Evolutionary conservation across 2,888 invertebrate genomes (phyloP), one percentile per base, ranked within the genome.

Genomic region (Eledone cirrhosa): DNA sequence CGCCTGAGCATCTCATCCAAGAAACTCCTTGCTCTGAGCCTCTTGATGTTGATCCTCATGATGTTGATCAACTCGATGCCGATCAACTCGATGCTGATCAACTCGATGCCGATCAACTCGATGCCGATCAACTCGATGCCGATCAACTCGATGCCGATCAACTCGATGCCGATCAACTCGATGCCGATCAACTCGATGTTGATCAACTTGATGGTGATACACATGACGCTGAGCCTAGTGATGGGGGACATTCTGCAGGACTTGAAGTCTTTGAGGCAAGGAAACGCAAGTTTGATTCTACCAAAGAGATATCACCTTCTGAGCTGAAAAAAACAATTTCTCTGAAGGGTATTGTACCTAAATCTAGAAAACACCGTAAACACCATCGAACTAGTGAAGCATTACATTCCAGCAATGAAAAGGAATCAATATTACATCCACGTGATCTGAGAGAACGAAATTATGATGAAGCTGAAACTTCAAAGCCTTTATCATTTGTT

Each of bases 251-350:
- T 41, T 41, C 41, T 11, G 14, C 63, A 48, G 82, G 82, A 33
- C 79, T 78, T 53, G 79, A 82, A 7, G 81, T 81, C 76, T 77
- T 86, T 59, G 86, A 84, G 72, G 86, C 85, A 11, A 82, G 86
- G 16, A 81, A 79, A 75, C 83, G 81, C 77, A 85, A 85, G 76
- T 84, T 86, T 81, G 81, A 81, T 77, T 78, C 74, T 14, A 77
- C 77, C 16, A 78, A 77, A 77, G 79, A 78, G 24, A 79, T 80
- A 33, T 79, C 79, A 69, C 65, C 65, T 24, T 78, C 74, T n/a
- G 78, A 80, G 22, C 74, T 78, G n/a, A 82, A 80, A 47, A 85
- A 84, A 74, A 85, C 82, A 31, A 83, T 86, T 76, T 86, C 86
- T n/a, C 81, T 86, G 29, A 86, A 85, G 80, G 84, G 84, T 29